phyloP scores from a whole-genome alignment of 1,140 invertebrate species.

The Oppia nitens region DNA sequence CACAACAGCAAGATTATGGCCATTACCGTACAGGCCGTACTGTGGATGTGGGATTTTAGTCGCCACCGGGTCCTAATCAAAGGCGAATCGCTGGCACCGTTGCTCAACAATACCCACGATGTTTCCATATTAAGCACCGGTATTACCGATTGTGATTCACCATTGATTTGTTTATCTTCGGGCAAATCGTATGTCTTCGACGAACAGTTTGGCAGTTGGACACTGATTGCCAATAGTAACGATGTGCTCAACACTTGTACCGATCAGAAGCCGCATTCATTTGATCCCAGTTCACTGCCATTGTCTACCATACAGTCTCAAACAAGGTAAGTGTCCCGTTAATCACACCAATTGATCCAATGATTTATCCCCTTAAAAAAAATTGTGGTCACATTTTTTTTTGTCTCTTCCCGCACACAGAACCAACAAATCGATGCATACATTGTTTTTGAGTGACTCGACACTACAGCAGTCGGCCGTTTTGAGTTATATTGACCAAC shows the following conservation, averaged over 20 bases:
- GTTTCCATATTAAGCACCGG: conserved; percentile 34
- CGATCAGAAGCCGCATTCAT: conserved; percentile 22
- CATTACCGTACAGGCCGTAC: conserved; percentile 21
- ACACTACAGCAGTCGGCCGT: conserved; percentile 29
- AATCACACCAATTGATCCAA: too few species aligned
- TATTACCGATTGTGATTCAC: conserved; percentile 41
- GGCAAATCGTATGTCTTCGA: conserved; percentile 48
- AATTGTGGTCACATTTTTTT: conserved; percentile 8
- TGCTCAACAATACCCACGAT: conserved; percentile 25
- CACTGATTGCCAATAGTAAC: conserved; percentile 25
- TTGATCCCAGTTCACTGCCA: not conserved
- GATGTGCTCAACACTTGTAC: conserved; percentile 28
- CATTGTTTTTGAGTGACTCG: conserved; percentile 21
- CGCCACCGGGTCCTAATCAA: conserved; percentile 23
- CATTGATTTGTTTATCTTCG: conserved; percentile 44
- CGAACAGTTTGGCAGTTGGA: conserved; percentile 43
- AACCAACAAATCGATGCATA: conserved; percentile 1
- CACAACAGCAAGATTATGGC: conserved; percentile 25
- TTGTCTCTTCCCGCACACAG: conserved; percentile 5
- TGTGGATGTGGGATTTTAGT: conserved; percentile 25
- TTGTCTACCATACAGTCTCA: conserved; percentile 11
- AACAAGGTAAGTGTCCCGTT: too few species aligned
- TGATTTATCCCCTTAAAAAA: not conserved
- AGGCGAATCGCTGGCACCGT: conserved; percentile 26
- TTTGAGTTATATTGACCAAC: conserved; percentile 55